These are phyloP conservation scores for Loris lydekkerianus DNA, from an alignment of 2,797 vertebrate genomes.

Conservation along the genomic window DNA sequence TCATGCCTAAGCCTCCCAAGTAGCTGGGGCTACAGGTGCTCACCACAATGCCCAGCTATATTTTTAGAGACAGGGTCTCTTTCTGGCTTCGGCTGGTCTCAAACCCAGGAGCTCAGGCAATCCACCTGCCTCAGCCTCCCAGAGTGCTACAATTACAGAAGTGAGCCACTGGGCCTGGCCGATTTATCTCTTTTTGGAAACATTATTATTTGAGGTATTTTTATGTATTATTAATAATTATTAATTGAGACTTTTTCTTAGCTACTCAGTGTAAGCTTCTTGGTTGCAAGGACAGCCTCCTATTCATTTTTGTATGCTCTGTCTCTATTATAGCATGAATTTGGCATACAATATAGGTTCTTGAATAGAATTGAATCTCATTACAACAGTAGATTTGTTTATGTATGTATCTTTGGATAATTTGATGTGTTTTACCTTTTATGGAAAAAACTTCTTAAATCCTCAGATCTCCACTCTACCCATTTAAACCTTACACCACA, in stretches of 20 bases:
- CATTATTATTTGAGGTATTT: conserved; percentile 26
- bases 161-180: too few relatives aligned
- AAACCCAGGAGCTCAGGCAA: too few relatives aligned
- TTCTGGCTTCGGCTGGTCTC: too few relatives aligned
- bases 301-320: not conserved
- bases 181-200: conserved; percentile 32
- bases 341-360: not conserved
- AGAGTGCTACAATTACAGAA: too few relatives aligned
- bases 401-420: not conserved
- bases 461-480: not conserved
- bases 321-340: not conserved
- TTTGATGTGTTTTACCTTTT: not conserved
- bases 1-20: too few relatives aligned
- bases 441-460: conserved; percentile 3
- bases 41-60: too few relatives aligned
- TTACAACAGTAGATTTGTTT: not conserved
- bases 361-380: not conserved
- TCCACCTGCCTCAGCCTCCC: too few relatives aligned
- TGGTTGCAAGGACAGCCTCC: not conserved
- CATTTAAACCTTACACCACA: conserved; percentile 30
- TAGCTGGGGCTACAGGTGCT: too few relatives aligned
- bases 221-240: conserved; percentile 34
- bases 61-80: too few relatives aligned
- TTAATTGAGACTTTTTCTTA: not conserved
- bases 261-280: not conserved